These are phyloP conservation scores for Clarias fuscus DNA, from an alignment of 2,797 vertebrate species.

Conservation along the genomic window DNA sequence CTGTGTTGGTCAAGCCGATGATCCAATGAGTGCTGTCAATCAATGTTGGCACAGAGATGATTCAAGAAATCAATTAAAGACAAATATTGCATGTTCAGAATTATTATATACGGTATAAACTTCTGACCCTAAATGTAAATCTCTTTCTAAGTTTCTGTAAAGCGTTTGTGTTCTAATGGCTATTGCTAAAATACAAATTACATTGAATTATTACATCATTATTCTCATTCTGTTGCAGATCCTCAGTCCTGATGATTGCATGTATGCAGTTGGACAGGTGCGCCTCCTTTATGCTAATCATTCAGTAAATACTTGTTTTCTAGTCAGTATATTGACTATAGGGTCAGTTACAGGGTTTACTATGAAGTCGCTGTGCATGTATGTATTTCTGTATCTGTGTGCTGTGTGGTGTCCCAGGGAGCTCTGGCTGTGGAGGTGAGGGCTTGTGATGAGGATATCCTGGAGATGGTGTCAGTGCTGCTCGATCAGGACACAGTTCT, in stretches of 20 bases:
- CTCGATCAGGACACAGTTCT: conserved; percentile 87
- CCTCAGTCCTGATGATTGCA: conserved; percentile 79
- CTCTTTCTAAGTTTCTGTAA: neutral
- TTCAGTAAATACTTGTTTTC: neutral
- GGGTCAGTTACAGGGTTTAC: neutral
- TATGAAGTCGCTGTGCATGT: neutral
- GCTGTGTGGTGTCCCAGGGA: conserved; percentile 72
- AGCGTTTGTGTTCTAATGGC: neutral
- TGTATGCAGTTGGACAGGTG: conserved; percentile 89
- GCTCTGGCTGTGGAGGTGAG: conserved; percentile 94
- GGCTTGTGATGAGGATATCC: conserved; percentile 84
- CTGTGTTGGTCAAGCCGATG: too few relatives aligned
- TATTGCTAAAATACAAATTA: neutral
- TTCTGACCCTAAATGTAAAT: too few relatives aligned
- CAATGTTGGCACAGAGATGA: too few relatives aligned
- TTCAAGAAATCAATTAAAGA: too few relatives aligned
- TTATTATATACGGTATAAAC: too few relatives aligned
- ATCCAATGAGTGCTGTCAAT: too few relatives aligned
- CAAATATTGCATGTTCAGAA: too few relatives aligned
- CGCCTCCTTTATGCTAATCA: neutral
- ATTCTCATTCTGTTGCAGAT: conserved; percentile 66
- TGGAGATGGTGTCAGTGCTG: conserved; percentile 88
- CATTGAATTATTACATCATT: neutral
- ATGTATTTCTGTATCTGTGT: neutral
- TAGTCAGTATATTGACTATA: neutral